phyloP scores from a whole-genome alignment of 2,797 vertebrate species.

The Semotilus atromaculatus region DNA sequence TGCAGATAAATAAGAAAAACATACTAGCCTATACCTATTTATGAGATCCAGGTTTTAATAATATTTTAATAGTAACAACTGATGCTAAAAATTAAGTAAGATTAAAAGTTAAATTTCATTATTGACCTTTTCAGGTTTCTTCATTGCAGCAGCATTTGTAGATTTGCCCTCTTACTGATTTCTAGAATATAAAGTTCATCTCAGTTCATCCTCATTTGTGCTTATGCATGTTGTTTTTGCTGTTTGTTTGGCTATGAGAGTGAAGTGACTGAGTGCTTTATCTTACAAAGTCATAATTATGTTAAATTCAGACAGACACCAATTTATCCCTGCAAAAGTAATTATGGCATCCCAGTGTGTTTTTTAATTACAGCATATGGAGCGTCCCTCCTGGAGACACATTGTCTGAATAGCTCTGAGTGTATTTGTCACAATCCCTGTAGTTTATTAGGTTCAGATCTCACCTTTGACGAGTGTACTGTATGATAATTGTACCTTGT shows the following conservation, averaged over 20 bases:
- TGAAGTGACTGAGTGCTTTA: background rate
- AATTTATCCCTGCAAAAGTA: conserved; percentile 13
- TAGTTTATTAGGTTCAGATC: conserved; percentile 15
- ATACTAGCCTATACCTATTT: background rate
- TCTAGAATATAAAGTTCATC: background rate
- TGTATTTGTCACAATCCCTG: conserved; percentile 2
- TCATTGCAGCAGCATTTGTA: background rate
- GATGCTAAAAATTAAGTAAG: no score
- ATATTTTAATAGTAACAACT: background rate
- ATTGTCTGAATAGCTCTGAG: conserved; percentile 7
- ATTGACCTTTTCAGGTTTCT: background rate
- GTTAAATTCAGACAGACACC: background rate
- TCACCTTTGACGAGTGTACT: conserved; percentile 2
- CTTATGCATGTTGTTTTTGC: background rate
- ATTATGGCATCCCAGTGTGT: conserved; percentile 8
- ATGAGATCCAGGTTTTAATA: background rate
- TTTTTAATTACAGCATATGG: conserved; percentile 19
- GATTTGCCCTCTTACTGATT: background rate
- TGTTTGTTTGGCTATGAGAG: background rate
- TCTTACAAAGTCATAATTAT: conserved; percentile 33
- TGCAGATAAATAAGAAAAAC: background rate
- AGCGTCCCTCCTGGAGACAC: conserved; percentile 7
- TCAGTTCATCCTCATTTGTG: background rate
- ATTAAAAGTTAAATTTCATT: background rate
- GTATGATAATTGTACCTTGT: background rate